These are phyloP conservation scores for Drosophila recens DNA, from an alignment of 2,888 invertebrate species.

Conservation along the genomic window DNA sequence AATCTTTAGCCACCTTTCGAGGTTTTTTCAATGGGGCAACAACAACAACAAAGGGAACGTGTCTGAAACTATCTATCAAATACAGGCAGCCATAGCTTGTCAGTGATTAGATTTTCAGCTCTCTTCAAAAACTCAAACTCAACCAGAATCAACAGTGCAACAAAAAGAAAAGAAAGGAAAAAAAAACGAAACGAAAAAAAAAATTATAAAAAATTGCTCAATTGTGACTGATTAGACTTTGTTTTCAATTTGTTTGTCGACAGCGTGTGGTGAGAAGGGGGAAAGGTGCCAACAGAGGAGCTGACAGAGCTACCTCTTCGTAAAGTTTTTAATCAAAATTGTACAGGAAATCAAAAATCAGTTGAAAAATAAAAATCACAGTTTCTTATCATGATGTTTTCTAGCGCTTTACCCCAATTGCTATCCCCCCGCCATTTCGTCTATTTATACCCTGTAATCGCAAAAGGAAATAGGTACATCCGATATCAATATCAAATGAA, in stretches of 20 bases:
- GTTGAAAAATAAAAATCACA: conserved; percentile 81
- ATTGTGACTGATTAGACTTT: conserved; percentile 80
- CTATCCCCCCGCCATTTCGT: conserved; percentile 52
- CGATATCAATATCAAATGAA: not conserved
- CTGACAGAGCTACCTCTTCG: conserved; percentile 54
- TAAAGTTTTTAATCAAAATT: conserved; percentile 81
- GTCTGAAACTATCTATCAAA: conserved; percentile 79
- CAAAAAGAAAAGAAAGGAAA: conserved; percentile 21
- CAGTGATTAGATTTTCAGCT: conserved; percentile 76
- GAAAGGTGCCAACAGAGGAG: conserved; percentile 33
- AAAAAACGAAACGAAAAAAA: conserved; percentile 17
- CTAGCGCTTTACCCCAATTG: conserved; percentile 75
- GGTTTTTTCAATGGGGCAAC: conserved; percentile 36
- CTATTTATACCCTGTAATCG: conserved; percentile 30
- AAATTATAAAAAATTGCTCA: conserved; percentile 72
- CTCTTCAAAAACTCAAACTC: conserved; percentile 40
- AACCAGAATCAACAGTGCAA: conserved; percentile 34
- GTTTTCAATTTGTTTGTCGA: conserved; percentile 76
- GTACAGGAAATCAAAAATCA: conserved; percentile 83
- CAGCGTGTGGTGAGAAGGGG: conserved; percentile 12
- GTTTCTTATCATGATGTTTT: conserved; percentile 80
- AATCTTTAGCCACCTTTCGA: conserved; percentile 53
- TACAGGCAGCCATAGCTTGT: conserved; percentile 72
- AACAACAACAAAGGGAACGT: conserved; percentile 24
- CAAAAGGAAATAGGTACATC: not conserved